Conservation (phyloP, 1,140 invertebrate genomes). For the Orchestia grillus region DNA sequence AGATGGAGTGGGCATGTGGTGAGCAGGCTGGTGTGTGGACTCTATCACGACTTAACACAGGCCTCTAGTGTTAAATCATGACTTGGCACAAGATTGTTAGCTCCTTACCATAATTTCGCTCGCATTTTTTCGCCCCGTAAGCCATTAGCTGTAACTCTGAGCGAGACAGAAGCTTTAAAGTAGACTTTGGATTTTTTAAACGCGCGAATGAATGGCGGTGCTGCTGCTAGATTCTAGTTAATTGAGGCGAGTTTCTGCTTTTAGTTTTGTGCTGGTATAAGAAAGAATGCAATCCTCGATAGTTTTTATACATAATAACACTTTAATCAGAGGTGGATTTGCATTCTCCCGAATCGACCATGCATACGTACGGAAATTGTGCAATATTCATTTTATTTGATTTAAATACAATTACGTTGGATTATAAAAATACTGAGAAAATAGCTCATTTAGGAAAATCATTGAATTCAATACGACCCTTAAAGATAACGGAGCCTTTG, state of each 20-base stretch:
- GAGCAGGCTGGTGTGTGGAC: slow-evolving; percentile 17
- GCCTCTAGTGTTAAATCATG: slow-evolving; percentile 32
- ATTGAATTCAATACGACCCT: background rate
- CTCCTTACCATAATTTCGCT: background rate
- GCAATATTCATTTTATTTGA: background rate
- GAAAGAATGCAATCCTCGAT: background rate
- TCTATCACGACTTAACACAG: slow-evolving; percentile 47
- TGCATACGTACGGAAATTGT: background rate
- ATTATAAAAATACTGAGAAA: background rate
- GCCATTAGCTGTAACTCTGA: slow-evolving; percentile 7
- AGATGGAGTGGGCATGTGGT: slow-evolving; percentile 52
- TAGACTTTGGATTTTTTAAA: background rate
- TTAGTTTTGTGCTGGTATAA: background rate
- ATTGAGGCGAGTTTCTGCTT: background rate
- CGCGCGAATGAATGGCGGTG: background rate
- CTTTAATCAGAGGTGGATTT: background rate
- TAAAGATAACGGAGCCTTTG: too few species aligned
- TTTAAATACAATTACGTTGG: background rate
- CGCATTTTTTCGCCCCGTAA: background rate
- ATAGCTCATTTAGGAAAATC: background rate
- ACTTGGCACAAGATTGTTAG: slow-evolving; percentile 27
- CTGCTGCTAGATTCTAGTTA: background rate
- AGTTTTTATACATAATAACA: background rate
- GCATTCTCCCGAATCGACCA: too few species aligned
- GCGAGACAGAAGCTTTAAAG: slow-evolving; percentile 7